A percentile compares a stretch with the other conserved stretches of the same genome.
These are phyloP conservation scores for Dunckerocampus dactyliophorus DNA, from an alignment of 2,113 vertebrate species.

Conservation along the genomic window DNA sequence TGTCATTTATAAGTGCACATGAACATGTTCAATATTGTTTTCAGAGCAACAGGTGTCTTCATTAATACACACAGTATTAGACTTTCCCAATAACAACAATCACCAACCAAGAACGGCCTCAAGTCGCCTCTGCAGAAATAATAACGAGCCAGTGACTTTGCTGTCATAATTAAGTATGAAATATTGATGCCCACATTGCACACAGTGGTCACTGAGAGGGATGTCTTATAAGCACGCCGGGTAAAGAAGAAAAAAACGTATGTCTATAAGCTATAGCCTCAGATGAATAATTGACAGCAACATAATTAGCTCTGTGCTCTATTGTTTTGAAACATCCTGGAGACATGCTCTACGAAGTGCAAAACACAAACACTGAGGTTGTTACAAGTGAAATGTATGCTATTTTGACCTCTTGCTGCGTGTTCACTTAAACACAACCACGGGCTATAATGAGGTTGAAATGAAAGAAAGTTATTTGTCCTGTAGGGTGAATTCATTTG, in stretches of 20 bases:
- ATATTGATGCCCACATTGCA: conserved; percentile 71
- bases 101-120: conserved; percentile 22
- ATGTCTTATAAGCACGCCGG: conserved; percentile 49
- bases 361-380: conserved; percentile 46
- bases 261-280: conserved; percentile 37
- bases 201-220: conserved; percentile 50
- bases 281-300: conserved; percentile 70
- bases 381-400: conserved; percentile 46
- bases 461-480: background rate
- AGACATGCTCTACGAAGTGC: conserved; percentile 45
- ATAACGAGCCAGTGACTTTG: conserved; percentile 59
- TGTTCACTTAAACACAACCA: conserved; percentile 9
- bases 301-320: conserved; percentile 65
- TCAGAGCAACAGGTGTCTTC: conserved; percentile 21
- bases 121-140: conserved; percentile 46
- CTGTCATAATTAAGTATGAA: conserved; percentile 73
- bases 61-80: conserved; percentile 48
- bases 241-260: conserved; percentile 39
- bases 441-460: conserved; percentile 24
- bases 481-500: too few relatives aligned
- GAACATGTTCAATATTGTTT: background rate
- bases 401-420: conserved; percentile 32
- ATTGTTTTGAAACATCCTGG: conserved; percentile 49
- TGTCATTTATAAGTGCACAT: background rate
- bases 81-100: conserved; percentile 44